Evolutionary conservation across 2,888 invertebrate genomes (phyloP).

Genomic region (Yponomeuta malinellus): DNA sequence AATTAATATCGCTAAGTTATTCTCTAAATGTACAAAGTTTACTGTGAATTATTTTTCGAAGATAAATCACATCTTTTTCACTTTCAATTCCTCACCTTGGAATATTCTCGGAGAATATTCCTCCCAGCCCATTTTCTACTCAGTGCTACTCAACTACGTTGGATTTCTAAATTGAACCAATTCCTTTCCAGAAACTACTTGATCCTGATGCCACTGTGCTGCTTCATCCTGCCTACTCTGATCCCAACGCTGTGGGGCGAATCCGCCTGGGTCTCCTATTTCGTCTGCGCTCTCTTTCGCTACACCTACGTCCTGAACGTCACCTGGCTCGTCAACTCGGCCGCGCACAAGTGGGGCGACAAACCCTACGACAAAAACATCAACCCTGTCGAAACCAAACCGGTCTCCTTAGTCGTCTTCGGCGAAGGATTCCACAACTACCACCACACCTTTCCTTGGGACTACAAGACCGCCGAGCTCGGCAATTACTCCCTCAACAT

Average conservation of each 20-base stretch:
- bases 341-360: constrained; percentile 86
- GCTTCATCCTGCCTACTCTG: constrained; percentile 84
- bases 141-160: too few species aligned
- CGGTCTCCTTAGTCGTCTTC: constrained; percentile 79
- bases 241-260: constrained; percentile 89
- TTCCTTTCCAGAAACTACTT: constrained; percentile 79
- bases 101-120: too few species aligned
- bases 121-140: too few species aligned
- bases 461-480: constrained; percentile 88
- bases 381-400: constrained; percentile 81
- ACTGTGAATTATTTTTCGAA: too few species aligned
- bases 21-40: too few species aligned
- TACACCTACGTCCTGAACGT: constrained; percentile 87
- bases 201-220: constrained; percentile 81
- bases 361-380: constrained; percentile 85
- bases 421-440: constrained; percentile 93
- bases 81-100: too few species aligned
- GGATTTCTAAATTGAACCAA: too few species aligned
- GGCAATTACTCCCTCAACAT: constrained; percentile 82
- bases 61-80: too few species aligned
- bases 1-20: too few species aligned
- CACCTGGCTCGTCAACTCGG: constrained; percentile 94
- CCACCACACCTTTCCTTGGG: constrained; percentile 90
- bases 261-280: constrained; percentile 77
- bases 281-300: constrained; percentile 82